Conservation (phyloP, 2,113 vertebrate species). For the Ptilonorhynchus violaceus region DNA sequence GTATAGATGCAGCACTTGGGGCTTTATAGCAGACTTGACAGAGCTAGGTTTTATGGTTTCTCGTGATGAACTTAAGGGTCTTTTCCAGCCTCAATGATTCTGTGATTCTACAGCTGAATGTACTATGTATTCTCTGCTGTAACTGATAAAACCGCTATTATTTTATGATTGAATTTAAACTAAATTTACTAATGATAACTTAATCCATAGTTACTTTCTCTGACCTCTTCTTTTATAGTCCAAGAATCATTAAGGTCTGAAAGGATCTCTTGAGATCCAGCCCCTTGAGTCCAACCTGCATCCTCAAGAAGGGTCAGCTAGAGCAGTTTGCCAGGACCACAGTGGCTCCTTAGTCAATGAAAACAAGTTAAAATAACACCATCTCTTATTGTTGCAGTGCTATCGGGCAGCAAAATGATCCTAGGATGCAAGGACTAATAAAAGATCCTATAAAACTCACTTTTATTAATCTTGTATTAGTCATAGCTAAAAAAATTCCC, state of each 20-base stretch:
- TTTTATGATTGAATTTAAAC: not conserved
- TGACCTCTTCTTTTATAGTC: not conserved
- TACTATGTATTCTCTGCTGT: not conserved
- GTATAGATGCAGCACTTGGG: not conserved
- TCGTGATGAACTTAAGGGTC: not conserved
- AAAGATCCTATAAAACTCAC: not conserved
- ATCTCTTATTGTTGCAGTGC: not conserved
- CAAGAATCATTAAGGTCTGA: not conserved
- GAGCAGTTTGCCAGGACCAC: not conserved
- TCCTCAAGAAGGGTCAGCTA: not conserved
- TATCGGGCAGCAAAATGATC: not conserved
- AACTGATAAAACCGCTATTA: not conserved
- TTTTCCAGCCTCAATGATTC: not conserved
- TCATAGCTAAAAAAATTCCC: not conserved
- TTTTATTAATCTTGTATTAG: not conserved
- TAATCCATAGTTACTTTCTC: not conserved
- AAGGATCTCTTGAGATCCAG: not conserved
- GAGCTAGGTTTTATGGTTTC: not conserved
- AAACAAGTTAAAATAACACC: not conserved
- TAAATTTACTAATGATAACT: not conserved
- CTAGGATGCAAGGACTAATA: not conserved
- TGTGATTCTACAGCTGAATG: not conserved
- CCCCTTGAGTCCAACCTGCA: not conserved
- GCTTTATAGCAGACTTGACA: not conserved
- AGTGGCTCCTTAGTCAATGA: not conserved